phyloP scores from a whole-genome alignment of 2,797 vertebrate species.

The Gallinago nigripennis region DNA sequence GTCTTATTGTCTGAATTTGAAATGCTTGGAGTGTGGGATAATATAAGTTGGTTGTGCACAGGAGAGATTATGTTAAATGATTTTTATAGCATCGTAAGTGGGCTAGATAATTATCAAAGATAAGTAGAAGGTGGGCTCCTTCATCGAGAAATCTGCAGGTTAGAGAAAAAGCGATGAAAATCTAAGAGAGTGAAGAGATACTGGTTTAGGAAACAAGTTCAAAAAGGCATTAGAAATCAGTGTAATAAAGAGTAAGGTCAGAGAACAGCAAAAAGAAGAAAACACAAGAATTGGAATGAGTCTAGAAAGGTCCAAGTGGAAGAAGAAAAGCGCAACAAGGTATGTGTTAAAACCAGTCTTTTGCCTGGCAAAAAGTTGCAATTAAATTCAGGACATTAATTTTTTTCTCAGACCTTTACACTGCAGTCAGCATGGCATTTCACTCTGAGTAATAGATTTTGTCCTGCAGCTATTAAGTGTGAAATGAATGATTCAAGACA shows the following conservation, averaged over 20 bases:
- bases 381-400: background rate
- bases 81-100: background rate
- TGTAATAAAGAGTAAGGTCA: background rate
- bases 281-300: background rate
- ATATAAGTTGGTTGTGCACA: background rate
- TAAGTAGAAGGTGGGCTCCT: background rate
- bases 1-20: background rate
- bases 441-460: background rate
- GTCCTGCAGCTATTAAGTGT: background rate
- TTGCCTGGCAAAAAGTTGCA: background rate
- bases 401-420: background rate
- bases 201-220: background rate
- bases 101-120: background rate
- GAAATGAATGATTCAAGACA: background rate
- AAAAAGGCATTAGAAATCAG: background rate
- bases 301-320: background rate
- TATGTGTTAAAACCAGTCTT: background rate
- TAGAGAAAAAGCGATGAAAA: background rate
- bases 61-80: background rate
- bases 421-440: background rate
- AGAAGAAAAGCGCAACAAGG: background rate
- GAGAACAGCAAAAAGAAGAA: background rate
- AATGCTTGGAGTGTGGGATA: background rate
- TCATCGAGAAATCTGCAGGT: background rate
- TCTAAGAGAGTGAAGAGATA: background rate